Percentiles rank a stretch among this genome's conserved stretches.
Conservation (phyloP, 1,140 invertebrate genomes). For the Drosophila quadrilineata region DNA sequence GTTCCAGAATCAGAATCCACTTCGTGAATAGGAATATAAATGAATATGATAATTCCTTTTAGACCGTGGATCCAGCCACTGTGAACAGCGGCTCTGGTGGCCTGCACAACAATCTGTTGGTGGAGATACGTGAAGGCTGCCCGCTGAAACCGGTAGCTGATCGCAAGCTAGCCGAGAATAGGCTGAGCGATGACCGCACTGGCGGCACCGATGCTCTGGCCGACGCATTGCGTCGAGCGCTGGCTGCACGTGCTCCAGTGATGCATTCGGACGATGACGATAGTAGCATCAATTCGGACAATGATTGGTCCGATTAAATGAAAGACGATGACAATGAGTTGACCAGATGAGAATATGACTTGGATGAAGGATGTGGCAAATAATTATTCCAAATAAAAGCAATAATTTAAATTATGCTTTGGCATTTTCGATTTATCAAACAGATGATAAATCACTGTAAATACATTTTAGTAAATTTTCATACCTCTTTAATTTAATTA, state of each 20-base stretch:
- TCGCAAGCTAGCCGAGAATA: slow-evolving; percentile 61
- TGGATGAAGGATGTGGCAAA: slow-evolving; percentile 36
- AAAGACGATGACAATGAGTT: neutral
- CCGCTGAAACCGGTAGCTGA: slow-evolving; percentile 85
- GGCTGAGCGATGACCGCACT: slow-evolving; percentile 53
- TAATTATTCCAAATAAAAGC: slow-evolving; percentile 71
- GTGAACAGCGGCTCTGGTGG: slow-evolving; percentile 79
- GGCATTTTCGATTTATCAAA: slow-evolving; percentile 69
- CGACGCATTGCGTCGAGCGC: slow-evolving; percentile 70
- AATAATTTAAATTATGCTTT: slow-evolving; percentile 71
- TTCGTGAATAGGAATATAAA: neutral
- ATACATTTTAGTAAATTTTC: slow-evolving; percentile 72
- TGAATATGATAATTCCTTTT: slow-evolving; percentile 41
- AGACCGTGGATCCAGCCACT: slow-evolving; percentile 84
- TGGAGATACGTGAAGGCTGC: slow-evolving; percentile 90
- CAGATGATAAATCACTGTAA: slow-evolving; percentile 63
- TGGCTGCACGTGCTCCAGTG: slow-evolving; percentile 59
- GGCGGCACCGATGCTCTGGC: slow-evolving; percentile 73
- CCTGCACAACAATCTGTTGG: slow-evolving; percentile 87
- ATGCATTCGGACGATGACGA: slow-evolving; percentile 80
- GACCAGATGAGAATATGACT: neutral
- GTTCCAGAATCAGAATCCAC: neutral
- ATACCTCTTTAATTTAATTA: slow-evolving; percentile 72
- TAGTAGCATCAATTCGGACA: slow-evolving; percentile 57
- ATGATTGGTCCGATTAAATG: slow-evolving; percentile 76